Base-by-base conservation (phyloP, 2,113 vertebrate genomes). In the Chaenocephalus aceratus region DNA sequence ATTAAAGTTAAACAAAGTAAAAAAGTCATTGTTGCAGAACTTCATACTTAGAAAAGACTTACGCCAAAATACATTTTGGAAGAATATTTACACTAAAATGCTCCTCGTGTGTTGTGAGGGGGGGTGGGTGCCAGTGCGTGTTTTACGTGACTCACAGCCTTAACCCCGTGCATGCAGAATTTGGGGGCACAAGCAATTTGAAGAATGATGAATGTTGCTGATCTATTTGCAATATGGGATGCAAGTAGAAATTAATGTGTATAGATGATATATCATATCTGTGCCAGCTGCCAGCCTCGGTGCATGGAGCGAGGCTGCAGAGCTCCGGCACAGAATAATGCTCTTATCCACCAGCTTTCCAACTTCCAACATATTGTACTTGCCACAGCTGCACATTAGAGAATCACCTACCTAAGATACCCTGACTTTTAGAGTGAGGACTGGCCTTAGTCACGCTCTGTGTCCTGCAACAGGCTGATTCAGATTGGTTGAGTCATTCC, bases 321-420 rank as follows among this genome's bases (percentile, higher is more conserved):
- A 41, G 36, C 36, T 45, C 45, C 2, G 14, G 44, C 46, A 49
- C 9, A 52, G 41, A 30, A 45, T 79, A 41, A 36, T 71, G 67
- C 59, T 79, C 68, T 66, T 72, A 65, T 72, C 72, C 58, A 69
- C 64, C 79, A 68, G 48, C 23, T 75, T 68, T 80, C 48, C n/a
- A 75, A 69, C 65, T 75, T 81, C 51, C 79, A 70, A 75, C 79
- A 81, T 81, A 69, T 63, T 70, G 44, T 57, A 81, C 79, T 68
- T 26, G 61, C 69, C 71, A 62, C 79, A 75, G 64, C 51, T 81
- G 72, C 72, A 63, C 64, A 63, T 56, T 63, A 41, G 46, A 48
- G 12, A 10, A 23, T 12, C 7, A 15, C 11, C 23, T 70, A 13
- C 10, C 52, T 23, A 53, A 5, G 1, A 18, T 51, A n/a, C 18